Evolutionary conservation across 2,797 vertebrate species (phyloP), one percentile per base, ranked within the genome.

Genomic region (Lepilemur septentrionalis): DNA sequence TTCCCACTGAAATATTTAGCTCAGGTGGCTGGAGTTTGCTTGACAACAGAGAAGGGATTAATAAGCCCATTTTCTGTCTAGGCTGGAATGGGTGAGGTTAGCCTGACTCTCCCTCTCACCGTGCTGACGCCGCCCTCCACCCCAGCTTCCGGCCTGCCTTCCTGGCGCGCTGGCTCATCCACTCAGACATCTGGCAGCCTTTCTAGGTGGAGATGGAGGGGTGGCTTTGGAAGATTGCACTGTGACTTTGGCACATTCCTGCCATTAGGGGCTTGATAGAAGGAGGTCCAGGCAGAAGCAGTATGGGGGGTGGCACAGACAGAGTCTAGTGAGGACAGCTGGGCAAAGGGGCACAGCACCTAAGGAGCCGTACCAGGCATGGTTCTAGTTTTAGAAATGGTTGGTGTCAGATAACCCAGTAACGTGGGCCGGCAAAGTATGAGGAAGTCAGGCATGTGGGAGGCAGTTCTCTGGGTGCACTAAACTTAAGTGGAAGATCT

Each of bases 1-100:
- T 91, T 91, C 48, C 52, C 18, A 11, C 46, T 14, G 25, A 92
- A 92, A 28, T 65, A 46, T 55, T 87, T 69, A 35, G 14, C 30
- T 84, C 63, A 28, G 28, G 25, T 96, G 65, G 32, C 55, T 89
- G 18, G 65, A 70, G 52, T 93, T 76, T 86, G 80, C 65, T 32
- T 91, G 73, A 41, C 75, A 82, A 59, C 23, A 80, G 78, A 50
- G 38, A n/a, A 38, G 48, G 10, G 8, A 73, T 79, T 35, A 20
- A 35, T 80, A 70, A 48, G 35, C 32, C 48, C 20, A 9, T 80
- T 78, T 63, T 75, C 32, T 69, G 35, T 43, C 15, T 2, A 61
- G 85, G 41, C 50, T 32, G 63, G 52, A 46, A 18, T 12, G 13
- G 28, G 28, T 10, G 50, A 7, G 48, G 12, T n/a, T 22, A 10